phyloP scores from a whole-genome alignment of 2,797 vertebrate species.

The Sarcophilus harrisii region DNA sequence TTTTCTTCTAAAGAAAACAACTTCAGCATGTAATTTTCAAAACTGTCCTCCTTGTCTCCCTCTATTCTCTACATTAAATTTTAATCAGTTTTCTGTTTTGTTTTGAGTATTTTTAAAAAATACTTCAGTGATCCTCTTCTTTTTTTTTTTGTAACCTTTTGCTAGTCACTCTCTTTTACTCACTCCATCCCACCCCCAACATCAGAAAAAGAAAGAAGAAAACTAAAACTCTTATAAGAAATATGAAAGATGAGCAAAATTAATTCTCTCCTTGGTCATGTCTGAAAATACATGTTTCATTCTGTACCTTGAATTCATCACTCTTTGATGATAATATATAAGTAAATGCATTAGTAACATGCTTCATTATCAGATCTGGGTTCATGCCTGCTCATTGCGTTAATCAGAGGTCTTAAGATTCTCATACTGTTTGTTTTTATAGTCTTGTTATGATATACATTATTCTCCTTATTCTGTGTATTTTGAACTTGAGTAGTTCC shows the following conservation, averaged over 20 bases:
- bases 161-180: background rate
- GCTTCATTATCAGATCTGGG: background rate
- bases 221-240: background rate
- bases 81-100: background rate
- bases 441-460: background rate
- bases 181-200: background rate
- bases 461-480: background rate
- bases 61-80: background rate
- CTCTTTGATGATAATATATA: background rate
- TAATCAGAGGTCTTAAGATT: background rate
- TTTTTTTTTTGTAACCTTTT: background rate
- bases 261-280: background rate
- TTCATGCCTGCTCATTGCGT: background rate
- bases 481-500: background rate
- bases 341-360: background rate
- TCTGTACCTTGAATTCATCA: background rate
- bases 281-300: background rate
- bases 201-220: background rate
- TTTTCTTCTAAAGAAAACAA: background rate
- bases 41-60: background rate
- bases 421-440: background rate
- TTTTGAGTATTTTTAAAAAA: background rate
- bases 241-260: background rate
- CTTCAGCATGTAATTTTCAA: background rate
- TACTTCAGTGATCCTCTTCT: background rate